These are phyloP conservation scores for Steinernema hermaphroditum DNA, from an alignment of 2,888 invertebrate species.

Conservation along the genomic window DNA sequence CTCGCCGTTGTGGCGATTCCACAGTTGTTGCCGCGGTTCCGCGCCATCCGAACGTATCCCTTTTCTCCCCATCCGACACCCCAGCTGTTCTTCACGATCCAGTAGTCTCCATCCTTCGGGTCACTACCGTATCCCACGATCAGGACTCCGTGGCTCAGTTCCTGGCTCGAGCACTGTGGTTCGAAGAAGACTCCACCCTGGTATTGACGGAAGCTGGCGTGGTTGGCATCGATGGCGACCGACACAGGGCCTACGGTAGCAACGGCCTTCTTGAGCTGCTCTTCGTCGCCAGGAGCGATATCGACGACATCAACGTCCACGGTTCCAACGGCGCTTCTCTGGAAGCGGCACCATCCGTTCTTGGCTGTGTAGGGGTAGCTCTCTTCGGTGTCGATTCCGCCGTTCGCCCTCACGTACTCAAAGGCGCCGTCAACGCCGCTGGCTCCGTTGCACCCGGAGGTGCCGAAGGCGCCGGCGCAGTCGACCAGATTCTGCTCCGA, in stretches of 20 bases:
- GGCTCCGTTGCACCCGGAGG: slow-evolving; percentile 67
- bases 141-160: background rate
- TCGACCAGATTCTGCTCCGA: slow-evolving; percentile 69
- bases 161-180: too few species aligned
- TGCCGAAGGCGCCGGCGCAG: slow-evolving; percentile 66
- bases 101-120: background rate
- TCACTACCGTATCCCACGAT: slow-evolving; percentile 21
- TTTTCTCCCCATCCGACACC: background rate
- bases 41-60: slow-evolving; percentile 80
- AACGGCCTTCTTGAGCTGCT: background rate
- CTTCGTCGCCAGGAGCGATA: background rate
- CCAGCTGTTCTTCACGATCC: slow-evolving; percentile 8
- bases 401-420: slow-evolving; percentile 67
- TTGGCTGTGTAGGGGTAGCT: slow-evolving; percentile 83
- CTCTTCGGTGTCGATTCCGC: slow-evolving; percentile 83
- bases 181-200: slow-evolving; percentile 59
- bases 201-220: slow-evolving; percentile 66
- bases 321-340: slow-evolving; percentile 56
- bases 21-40: slow-evolving; percentile 79
- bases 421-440: slow-evolving; percentile 67
- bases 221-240: slow-evolving; percentile 66
- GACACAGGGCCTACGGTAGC: slow-evolving; percentile 22
- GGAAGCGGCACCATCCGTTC: slow-evolving; percentile 63
- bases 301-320: background rate
- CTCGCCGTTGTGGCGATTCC: slow-evolving; percentile 85